Evolutionary conservation across 2,797 vertebrate species (phyloP).

Genomic region (Sebastes matsubarae): DNA sequence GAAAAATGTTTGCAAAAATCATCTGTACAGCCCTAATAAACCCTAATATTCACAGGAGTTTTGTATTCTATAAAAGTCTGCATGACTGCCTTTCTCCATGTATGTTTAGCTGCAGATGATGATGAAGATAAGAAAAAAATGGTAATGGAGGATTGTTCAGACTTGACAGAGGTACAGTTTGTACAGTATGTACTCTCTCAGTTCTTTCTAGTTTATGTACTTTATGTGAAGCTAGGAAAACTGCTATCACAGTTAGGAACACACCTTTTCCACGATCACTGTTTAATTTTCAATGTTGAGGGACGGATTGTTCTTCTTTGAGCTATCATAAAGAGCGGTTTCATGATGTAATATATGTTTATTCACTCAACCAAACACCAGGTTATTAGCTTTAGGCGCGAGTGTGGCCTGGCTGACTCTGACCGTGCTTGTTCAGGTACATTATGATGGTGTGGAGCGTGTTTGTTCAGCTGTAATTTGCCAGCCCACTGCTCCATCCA

Average conservation of each 20-base stretch:
- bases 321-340: slow-evolving; percentile 15
- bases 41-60: not conserved
- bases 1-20: too few species aligned
- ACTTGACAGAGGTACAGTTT: not conserved
- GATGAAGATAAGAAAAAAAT: not conserved
- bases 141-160: not conserved
- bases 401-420: not conserved
- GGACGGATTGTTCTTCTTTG: not conserved
- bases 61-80: not conserved
- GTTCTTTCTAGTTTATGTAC: not conserved
- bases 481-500: not conserved
- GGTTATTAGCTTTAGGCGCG: slow-evolving; percentile 27
- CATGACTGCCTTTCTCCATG: not conserved
- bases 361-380: not conserved
- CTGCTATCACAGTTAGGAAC: not conserved
- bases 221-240: not conserved
- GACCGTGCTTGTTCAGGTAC: slow-evolving; percentile 21
- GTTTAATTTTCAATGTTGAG: slow-evolving; percentile 11
- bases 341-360: slow-evolving; percentile 8
- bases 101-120: not conserved
- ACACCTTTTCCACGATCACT: slow-evolving; percentile 4
- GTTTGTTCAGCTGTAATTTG: slow-evolving; percentile 51
- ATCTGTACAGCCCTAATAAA: not conserved
- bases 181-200: not conserved
- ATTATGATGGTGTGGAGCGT: slow-evolving; percentile 20